phyloP scores from a whole-genome alignment of 1,140 invertebrate species.

The Hyposmocoma kahamanoa region DNA sequence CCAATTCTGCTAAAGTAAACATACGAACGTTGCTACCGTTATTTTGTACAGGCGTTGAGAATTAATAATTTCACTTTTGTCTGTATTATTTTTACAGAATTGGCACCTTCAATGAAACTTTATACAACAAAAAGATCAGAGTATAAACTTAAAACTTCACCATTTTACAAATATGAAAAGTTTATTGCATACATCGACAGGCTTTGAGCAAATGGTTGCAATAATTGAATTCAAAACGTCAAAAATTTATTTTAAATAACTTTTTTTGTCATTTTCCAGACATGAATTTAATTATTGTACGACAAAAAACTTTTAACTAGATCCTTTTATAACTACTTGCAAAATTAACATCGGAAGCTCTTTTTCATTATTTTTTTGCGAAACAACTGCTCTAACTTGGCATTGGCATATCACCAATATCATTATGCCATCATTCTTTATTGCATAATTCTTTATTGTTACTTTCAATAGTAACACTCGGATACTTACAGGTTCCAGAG shows the following conservation, averaged over 20 bases:
- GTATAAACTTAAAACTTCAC: neutral
- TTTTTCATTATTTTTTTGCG: constrained; percentile 13
- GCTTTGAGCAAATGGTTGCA: constrained; percentile 57
- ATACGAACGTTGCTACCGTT: too few relatives aligned
- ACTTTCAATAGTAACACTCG: too few relatives aligned
- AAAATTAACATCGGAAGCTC: constrained; percentile 53
- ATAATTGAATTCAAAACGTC: constrained; percentile 41
- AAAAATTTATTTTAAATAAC: constrained; percentile 21
- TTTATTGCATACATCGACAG: neutral
- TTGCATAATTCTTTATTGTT: too few relatives aligned
- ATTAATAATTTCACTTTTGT: too few relatives aligned
- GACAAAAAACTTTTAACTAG: constrained; percentile 20
- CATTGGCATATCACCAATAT: too few relatives aligned
- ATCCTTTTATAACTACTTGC: constrained; percentile 28
- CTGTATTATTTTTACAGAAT: too few relatives aligned
- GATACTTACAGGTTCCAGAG: too few relatives aligned
- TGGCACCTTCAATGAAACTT: too few relatives aligned
- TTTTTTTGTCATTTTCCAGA: constrained; percentile 51
- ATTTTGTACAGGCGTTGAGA: too few relatives aligned
- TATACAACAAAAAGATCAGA: neutral
- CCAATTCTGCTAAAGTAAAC: too few relatives aligned
- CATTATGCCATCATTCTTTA: too few relatives aligned
- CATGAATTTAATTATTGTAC: constrained; percentile 44
- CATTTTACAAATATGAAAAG: neutral
- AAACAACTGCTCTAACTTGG: too few relatives aligned